A percentile compares a stretch with the other conserved stretches of the same genome.
Conservation (phyloP, 2,113 vertebrate species). For the Chamaea fasciata region DNA sequence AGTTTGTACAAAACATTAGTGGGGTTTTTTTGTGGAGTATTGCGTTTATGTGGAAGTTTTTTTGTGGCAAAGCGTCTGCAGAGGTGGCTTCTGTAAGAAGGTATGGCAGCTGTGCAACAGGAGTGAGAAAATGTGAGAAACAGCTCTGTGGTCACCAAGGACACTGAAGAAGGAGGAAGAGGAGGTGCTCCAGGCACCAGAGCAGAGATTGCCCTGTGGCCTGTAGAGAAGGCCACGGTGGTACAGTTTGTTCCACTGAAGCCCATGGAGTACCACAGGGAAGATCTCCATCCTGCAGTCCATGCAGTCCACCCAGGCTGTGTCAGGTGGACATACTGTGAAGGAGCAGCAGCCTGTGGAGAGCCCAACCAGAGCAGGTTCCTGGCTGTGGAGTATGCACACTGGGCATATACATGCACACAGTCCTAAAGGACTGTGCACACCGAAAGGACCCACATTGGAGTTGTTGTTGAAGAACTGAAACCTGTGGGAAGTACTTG, state of each 20-base stretch:
- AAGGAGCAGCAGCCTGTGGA: not conserved
- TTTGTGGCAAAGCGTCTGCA: not conserved
- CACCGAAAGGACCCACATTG: not conserved
- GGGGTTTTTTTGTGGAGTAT: not conserved
- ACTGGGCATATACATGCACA: not conserved
- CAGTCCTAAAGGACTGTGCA: not conserved
- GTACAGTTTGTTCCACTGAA: not conserved
- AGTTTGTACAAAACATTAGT: not conserved
- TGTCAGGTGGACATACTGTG: not conserved
- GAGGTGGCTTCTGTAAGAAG: not conserved
- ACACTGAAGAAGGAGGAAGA: not conserved
- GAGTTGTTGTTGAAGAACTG: not conserved
- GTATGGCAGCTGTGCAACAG: not conserved
- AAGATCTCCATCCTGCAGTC: not conserved
- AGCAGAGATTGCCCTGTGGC: not conserved
- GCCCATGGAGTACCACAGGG: not conserved
- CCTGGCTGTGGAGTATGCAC: fast-evolving
- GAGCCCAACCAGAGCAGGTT: not conserved
- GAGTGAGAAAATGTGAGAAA: not conserved
- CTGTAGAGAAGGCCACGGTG: not conserved
- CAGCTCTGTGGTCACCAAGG: not conserved
- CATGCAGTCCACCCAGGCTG: fast-evolving
- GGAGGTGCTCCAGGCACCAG: not conserved
- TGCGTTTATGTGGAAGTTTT: not conserved
- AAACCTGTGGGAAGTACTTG: not conserved